Percentiles rank a stretch among this genome's conserved stretches.
These are phyloP conservation scores for Ochotona curzoniae DNA, from an alignment of 2,113 vertebrate genomes.

Conservation along the genomic window DNA sequence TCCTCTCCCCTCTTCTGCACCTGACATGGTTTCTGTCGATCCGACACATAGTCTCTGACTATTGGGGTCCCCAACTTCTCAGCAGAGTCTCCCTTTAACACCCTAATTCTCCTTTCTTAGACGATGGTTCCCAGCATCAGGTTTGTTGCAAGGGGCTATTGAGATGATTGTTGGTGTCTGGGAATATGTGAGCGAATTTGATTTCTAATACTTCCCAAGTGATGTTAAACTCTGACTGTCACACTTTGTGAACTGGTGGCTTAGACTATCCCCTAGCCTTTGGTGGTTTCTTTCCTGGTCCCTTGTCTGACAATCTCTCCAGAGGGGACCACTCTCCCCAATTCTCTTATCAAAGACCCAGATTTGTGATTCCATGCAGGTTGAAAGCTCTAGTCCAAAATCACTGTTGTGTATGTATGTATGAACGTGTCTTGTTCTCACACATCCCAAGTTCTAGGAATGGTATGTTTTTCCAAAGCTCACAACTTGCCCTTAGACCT, in stretches of 20 bases:
- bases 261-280: not conserved
- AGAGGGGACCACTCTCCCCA: not conserved
- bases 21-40: not conserved
- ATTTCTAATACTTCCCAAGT: not conserved
- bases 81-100: not conserved
- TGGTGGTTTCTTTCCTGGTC: not conserved
- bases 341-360: not conserved
- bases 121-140: not conserved
- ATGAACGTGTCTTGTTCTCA: not conserved
- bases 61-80: not conserved
- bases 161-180: not conserved
- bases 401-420: not conserved
- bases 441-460: not conserved
- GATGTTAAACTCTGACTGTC: too few species aligned
- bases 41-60: not conserved
- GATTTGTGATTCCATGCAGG: not conserved
- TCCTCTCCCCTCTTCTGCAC: not conserved
- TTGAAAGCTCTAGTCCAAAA: not conserved
- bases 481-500: not conserved
- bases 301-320: not conserved
- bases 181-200: not conserved
- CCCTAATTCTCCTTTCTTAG: not conserved
- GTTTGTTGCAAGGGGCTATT: not conserved
- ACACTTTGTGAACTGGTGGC: not conserved
- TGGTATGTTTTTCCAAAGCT: not conserved